A percentile compares a stretch with the other conserved stretches of the same genome.
phyloP scores from a whole-genome alignment of 2,797 vertebrate species.

The Cebuella pygmaea region DNA sequence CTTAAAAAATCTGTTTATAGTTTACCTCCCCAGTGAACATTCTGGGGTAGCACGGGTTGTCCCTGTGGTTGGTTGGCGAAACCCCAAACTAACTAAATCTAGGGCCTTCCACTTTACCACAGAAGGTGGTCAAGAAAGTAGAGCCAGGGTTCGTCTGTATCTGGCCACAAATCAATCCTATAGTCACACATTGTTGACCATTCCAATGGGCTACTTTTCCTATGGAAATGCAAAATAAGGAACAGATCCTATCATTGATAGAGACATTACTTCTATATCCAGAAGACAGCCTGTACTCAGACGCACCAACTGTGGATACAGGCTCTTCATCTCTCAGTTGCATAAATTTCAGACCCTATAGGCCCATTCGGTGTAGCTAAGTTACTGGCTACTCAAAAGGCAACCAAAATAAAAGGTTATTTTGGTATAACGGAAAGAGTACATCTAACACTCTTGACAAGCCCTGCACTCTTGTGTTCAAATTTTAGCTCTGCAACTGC shows the following conservation, averaged over 20 bases:
- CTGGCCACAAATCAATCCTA: background rate
- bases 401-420: background rate
- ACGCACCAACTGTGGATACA: background rate
- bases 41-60: background rate
- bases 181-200: background rate
- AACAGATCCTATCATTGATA: background rate
- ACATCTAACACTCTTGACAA: background rate
- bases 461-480: background rate
- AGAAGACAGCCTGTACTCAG: background rate
- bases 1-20: background rate
- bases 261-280: background rate
- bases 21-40: background rate
- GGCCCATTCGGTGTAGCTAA: background rate
- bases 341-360: background rate
- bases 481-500: background rate
- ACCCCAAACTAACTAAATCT: background rate
- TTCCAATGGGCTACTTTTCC: background rate
- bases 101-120: background rate
- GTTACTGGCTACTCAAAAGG: background rate
- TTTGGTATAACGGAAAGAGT: background rate
- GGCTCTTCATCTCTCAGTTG: background rate
- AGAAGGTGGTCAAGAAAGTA: background rate
- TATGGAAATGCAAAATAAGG: background rate
- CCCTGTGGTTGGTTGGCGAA: background rate
- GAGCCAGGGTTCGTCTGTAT: background rate